Evolutionary conservation across 2,797 vertebrate genomes (phyloP), one percentile per base, ranked within the genome.

Genomic region (Syngnathus rostellatus): DNA sequence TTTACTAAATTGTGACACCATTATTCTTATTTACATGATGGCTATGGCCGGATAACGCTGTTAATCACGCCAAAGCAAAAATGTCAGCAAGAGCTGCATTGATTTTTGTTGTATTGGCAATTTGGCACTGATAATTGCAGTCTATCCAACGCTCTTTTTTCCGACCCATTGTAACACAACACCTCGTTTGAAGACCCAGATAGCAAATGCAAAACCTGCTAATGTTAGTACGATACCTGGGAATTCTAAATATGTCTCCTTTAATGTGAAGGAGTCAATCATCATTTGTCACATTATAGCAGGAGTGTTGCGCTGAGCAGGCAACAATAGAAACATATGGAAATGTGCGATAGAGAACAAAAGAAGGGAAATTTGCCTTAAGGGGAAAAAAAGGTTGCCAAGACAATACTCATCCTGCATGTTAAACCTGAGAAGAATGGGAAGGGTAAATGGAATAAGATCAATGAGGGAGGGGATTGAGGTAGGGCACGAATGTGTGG

Each of bases 391-490:
- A 23, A 62, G 11, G n/a, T 58, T 68, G 67, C 75, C 43, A 61
- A 67, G 70, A 74, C 77, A 76, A 87, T 87, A 88, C 87, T 89
- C 77, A 88, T 84, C 85, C 82, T 85, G 71, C 37, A 72, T 58
- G 54, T 64, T 57, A 39, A 64, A n/a, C 17, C 54, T 54, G 41
- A 65, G 25, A 67, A 25, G 40, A 12, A 65, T 25, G 41, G 50
- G 64, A 54, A 54, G 62, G 66, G 71, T 66, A 69, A 72, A 77
- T 72, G 64, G 51, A 57, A 69, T 77, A 39, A 72, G 69, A 76
- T 78, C 50, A 77, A 68, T 81, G 72, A 80, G 75, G 77, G 72
- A 79, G 76, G 78, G 72, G 73, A 72, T 77, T 78, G 54, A 77
- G 72, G 63, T 8, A 63, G 76, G 74, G 74, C 82, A 62, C 75